Evolutionary conservation across 2,113 vertebrate species (phyloP), one percentile per base, ranked within the genome.

Genomic region (Thinocorus orbignyianus): DNA sequence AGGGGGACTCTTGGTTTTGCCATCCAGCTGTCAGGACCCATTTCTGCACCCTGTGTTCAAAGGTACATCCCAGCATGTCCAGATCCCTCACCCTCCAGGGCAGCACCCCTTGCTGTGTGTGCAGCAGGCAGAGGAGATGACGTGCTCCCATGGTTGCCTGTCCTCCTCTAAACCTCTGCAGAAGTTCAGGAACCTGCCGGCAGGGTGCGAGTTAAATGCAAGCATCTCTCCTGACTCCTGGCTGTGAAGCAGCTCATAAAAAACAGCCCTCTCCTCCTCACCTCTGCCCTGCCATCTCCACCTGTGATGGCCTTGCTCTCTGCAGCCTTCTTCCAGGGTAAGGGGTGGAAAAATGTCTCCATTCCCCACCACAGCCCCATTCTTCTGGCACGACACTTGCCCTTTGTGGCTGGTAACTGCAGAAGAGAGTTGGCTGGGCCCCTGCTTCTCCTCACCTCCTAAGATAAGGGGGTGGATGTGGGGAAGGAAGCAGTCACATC

Each of bases 161-260:
- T 24, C 37, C 30, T 81, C 42, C 64, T 74, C 9, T 15, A 79
- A 89, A 85, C 13, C 22, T 65, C 41, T 25, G 24, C 69, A 81
- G 54, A 41, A 61, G 52, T 68, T 66, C 55, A 72, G 68, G 62
- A 84, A 92, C 49, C 52, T 33, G 14, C 81, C 10, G 26, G n/a
- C 71, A 92, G n/a, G 8, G 20, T 48, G 31, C 2, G 24, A 88
- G 74, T 87, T 92, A 92, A 66, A 90, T 64, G 58, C 1, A 3
- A 31, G 44, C 44, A 79, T 52, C 81, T 68, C 57, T 90, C n/a
- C 2, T 2, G 5, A 94, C 77, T 72, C 44, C 42, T 62, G 54
- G 31, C 72, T 85, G 79, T 9, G 33, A 88, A 95, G 91, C 89
- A 86, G 61, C 81, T 94, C 77, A 76, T 80, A 33, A 85, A 95